A percentile compares a stretch with the other conserved stretches of the same genome.
Conservation (phyloP, 2,888 invertebrate species). For the Microctonus aethiopoides region DNA sequence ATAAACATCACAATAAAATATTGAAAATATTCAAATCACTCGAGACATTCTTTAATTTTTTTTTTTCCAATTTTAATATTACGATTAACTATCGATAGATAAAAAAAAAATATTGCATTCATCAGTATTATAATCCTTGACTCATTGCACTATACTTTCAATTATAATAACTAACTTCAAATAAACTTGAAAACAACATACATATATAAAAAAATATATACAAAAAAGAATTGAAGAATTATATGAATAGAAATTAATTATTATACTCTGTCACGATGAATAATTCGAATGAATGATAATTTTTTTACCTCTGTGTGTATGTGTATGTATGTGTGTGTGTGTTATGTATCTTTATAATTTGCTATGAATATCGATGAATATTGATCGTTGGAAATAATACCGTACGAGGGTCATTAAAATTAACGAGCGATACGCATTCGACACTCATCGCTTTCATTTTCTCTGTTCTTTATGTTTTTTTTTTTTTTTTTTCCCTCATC, state of each 20-base stretch:
- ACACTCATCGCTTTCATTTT: constrained; percentile 14
- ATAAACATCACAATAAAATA: too few species aligned
- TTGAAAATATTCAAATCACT: too few species aligned
- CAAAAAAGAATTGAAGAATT: neutral
- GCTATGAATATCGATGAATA: neutral
- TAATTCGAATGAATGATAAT: constrained; percentile 1
- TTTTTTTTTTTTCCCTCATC: neutral
- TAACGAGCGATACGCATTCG: constrained; percentile 27
- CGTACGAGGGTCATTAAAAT: constrained; percentile 24
- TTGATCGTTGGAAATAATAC: neutral
- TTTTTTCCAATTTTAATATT: too few species aligned
- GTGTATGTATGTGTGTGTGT: too few species aligned
- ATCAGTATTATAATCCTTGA: too few species aligned
- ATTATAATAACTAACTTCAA: too few species aligned
- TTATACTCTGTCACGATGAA: neutral
- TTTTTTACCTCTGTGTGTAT: neutral
- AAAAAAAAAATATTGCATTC: too few species aligned
- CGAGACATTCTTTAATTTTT: too few species aligned
- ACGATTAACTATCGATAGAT: too few species aligned
- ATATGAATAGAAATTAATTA: neutral
- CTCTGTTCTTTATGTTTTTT: neutral
- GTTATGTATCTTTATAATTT: neutral
- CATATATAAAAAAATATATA: neutral
- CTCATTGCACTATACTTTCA: too few species aligned
- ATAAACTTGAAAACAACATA: neutral